phyloP scores from a whole-genome alignment of 1,140 invertebrate genomes.

The Daktulosphaira vitifoliae region DNA sequence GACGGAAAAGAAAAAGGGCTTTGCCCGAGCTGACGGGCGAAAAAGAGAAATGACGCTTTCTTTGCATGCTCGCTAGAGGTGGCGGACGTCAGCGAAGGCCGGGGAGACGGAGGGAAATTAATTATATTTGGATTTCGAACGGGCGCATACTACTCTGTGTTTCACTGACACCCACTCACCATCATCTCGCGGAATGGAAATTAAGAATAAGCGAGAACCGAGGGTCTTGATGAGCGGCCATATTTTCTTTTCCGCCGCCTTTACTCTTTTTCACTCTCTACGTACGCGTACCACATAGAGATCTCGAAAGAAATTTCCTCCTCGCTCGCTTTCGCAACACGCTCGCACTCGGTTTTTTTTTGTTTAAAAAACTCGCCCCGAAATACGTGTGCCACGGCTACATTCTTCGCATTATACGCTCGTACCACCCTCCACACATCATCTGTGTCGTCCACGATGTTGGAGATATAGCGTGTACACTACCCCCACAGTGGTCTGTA shows the following conservation, averaged over 20 bases:
- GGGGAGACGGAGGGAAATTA: slow-evolving; percentile 16
- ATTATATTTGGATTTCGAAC: slow-evolving; percentile 33
- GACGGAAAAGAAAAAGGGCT: slow-evolving; percentile 22
- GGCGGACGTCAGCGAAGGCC: background rate
- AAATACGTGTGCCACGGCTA: slow-evolving; percentile 17
- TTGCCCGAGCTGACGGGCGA: slow-evolving; percentile 28
- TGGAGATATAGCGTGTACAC: too few relatives aligned
- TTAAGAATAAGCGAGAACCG: slow-evolving; percentile 28
- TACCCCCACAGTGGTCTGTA: background rate
- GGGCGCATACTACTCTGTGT: slow-evolving; percentile 12
- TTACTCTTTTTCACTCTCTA: slow-evolving; percentile 19
- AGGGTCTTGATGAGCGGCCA: slow-evolving; percentile 34
- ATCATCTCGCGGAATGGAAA: slow-evolving; percentile 17
- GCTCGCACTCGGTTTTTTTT: background rate
- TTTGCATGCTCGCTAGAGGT: slow-evolving; percentile 2
- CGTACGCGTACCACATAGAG: background rate
- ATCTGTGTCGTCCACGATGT: background rate
- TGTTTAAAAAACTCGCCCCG: slow-evolving; percentile 22
- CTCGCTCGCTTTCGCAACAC: background rate
- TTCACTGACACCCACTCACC: background rate
- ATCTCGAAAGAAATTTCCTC: slow-evolving; percentile 19
- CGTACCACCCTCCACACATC: background rate
- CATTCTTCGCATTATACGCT: slow-evolving; percentile 15
- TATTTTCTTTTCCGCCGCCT: slow-evolving; percentile 34
- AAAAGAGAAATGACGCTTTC: slow-evolving; percentile 34